Evolutionary conservation across 2,888 invertebrate genomes (phyloP).

Genomic region (Campopleginae sp.): DNA sequence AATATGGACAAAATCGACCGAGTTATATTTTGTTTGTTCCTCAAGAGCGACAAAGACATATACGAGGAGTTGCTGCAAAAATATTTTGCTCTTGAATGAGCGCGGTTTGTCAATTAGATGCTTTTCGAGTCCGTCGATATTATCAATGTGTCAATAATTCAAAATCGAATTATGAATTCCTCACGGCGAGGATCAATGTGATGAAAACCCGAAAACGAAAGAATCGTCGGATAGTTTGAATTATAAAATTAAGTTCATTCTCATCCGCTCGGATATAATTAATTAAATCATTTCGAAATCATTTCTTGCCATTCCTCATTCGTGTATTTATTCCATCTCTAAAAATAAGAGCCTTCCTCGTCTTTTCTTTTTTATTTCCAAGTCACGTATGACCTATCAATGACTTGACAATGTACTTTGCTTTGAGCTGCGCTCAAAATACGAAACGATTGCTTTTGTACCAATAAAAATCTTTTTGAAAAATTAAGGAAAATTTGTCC

Average conservation of each 20-base stretch:
- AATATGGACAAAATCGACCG: slow-evolving; percentile 87
- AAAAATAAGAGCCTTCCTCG: background rate
- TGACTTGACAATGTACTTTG: background rate
- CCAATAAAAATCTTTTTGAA: background rate
- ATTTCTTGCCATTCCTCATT: background rate
- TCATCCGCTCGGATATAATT: background rate
- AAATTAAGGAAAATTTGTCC: background rate
- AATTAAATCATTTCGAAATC: slow-evolving; percentile 7
- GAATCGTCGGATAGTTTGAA: background rate
- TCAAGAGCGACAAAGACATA: slow-evolving; percentile 89
- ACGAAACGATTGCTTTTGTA: background rate
- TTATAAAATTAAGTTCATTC: background rate
- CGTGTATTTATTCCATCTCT: background rate
- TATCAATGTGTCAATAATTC: background rate
- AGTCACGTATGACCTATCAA: background rate
- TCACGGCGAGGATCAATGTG: slow-evolving; percentile 24
- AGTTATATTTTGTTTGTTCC: slow-evolving; percentile 92
- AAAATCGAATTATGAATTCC: background rate
- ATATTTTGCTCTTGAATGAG: slow-evolving; percentile 88
- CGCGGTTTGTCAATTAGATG: background rate
- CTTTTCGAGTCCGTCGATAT: background rate
- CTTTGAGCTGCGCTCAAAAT: background rate
- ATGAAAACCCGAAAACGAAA: background rate
- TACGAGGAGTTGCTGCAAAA: slow-evolving; percentile 90
- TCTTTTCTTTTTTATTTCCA: background rate